Conservation (phyloP, 1,140 invertebrate genomes). For the Drosophila guanche region DNA sequence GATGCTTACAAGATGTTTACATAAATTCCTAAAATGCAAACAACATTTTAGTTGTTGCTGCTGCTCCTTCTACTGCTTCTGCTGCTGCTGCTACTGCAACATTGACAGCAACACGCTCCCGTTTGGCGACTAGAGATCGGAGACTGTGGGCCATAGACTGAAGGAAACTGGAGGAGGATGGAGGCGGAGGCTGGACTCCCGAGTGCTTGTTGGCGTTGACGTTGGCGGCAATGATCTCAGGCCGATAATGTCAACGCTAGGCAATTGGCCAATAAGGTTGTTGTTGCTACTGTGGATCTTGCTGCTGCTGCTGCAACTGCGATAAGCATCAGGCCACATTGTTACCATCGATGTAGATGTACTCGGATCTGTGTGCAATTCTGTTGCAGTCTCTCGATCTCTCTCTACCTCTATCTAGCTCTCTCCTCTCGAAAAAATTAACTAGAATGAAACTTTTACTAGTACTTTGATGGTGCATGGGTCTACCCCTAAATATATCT, state of each 20-base stretch:
- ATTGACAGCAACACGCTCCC: conserved; percentile 79
- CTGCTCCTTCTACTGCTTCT: background rate
- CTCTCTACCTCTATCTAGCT: background rate
- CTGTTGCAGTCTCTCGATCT: conserved; percentile 42
- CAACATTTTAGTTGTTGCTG: conserved; percentile 66
- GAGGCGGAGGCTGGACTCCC: conserved; percentile 41
- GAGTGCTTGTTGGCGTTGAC: conserved; percentile 56
- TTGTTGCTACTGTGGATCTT: conserved; percentile 51
- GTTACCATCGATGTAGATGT: conserved; percentile 74
- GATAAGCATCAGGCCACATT: conserved; percentile 78
- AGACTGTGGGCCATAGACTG: background rate
- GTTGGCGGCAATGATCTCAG: conserved; percentile 73
- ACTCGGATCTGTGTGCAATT: conserved; percentile 34
- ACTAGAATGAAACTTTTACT: conserved; percentile 63
- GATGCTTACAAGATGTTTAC: conserved; percentile 83
- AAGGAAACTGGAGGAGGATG: conserved; percentile 1
- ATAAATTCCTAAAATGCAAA: conserved; percentile 83
- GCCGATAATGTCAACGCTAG: conserved; percentile 80
- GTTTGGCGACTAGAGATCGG: conserved; percentile 8
- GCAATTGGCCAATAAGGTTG: conserved; percentile 81
- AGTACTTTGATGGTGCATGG: background rate
- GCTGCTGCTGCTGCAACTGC: conserved; percentile 15
- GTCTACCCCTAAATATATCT: conserved; percentile 17
- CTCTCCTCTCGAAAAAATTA: conserved; percentile 65
- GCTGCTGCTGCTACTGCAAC: conserved; percentile 40